These are phyloP conservation scores for Channa striata DNA, from an alignment of 2,797 vertebrate genomes.

Conservation along the genomic window DNA sequence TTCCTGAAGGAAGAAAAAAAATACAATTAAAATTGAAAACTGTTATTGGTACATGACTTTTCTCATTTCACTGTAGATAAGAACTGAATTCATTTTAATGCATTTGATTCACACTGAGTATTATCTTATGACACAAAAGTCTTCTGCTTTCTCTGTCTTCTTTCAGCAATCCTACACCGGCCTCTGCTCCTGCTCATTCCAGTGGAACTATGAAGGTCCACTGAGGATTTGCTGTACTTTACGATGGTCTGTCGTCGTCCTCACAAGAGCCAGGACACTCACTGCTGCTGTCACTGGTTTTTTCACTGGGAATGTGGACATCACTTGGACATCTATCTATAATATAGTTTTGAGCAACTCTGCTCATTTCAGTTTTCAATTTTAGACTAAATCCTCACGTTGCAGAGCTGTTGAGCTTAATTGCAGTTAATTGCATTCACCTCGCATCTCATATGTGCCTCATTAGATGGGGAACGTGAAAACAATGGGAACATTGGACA, in stretches of 20 bases:
- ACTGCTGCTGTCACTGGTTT: constrained; percentile 23
- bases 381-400: neutral
- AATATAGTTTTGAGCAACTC: neutral
- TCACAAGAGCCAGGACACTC: constrained; percentile 31
- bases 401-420: constrained; percentile 17
- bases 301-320: constrained; percentile 12
- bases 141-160: constrained; percentile 19
- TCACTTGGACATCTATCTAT: neutral
- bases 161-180: constrained; percentile 26
- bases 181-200: constrained; percentile 46
- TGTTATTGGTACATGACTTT: neutral
- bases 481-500: constrained; percentile 26
- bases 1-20: neutral
- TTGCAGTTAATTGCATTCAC: constrained; percentile 35
- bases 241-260: constrained; percentile 45
- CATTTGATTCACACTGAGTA: constrained; percentile 22
- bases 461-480: constrained; percentile 45
- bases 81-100: neutral
- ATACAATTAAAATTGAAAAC: neutral
- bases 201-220: constrained; percentile 64
- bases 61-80: neutral
- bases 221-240: constrained; percentile 59
- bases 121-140: constrained; percentile 34
- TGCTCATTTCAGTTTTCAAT: constrained; percentile 1
- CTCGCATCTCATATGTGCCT: constrained; percentile 45